These are phyloP conservation scores for Hiodon tergisus DNA, from an alignment of 2,113 vertebrate genomes.

Conservation along the genomic window DNA sequence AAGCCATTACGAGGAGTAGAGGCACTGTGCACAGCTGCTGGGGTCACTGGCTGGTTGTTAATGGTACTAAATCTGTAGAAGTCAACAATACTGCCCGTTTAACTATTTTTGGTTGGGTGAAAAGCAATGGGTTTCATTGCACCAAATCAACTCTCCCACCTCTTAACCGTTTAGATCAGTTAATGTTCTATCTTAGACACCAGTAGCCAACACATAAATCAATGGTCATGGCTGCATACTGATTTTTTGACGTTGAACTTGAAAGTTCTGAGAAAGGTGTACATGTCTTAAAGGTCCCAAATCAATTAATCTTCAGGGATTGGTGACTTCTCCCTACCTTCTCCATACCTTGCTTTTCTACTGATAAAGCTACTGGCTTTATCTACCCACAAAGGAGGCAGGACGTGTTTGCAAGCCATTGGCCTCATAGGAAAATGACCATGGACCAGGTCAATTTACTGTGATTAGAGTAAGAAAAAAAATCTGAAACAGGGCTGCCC, in stretches of 20 bases:
- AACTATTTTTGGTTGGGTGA: conserved; percentile 27
- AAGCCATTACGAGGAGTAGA: conserved; percentile 55
- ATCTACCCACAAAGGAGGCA: conserved; percentile 74
- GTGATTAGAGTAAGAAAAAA: conserved; percentile 62
- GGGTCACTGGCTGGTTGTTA: conserved; percentile 72
- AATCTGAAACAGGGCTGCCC: conserved; percentile 45
- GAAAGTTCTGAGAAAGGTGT: conserved; percentile 48
- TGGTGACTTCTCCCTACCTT: conserved; percentile 68
- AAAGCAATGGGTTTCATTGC: no score
- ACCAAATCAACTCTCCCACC: no score
- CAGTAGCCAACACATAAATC: no score
- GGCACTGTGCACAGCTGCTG: conserved; percentile 64
- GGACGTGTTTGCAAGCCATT: conserved; percentile 75
- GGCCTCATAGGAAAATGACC: conserved; percentile 76
- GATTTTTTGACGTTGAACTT: conserved; percentile 50
- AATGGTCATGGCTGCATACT: no score
- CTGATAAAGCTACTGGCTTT: conserved; percentile 80
- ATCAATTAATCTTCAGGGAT: conserved; percentile 32
- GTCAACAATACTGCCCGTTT: conserved; percentile 66
- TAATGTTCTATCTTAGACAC: no score
- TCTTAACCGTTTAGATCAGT: no score
- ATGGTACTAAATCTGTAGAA: conserved; percentile 72
- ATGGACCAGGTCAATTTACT: conserved; percentile 83
- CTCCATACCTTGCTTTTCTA: conserved; percentile 78
- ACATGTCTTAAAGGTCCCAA: conserved; percentile 54